Percentiles rank a stretch among this genome's conserved stretches.
Evolutionary conservation across 2,797 vertebrate species (phyloP).

Genomic region (Apodemus agrarius): DNA sequence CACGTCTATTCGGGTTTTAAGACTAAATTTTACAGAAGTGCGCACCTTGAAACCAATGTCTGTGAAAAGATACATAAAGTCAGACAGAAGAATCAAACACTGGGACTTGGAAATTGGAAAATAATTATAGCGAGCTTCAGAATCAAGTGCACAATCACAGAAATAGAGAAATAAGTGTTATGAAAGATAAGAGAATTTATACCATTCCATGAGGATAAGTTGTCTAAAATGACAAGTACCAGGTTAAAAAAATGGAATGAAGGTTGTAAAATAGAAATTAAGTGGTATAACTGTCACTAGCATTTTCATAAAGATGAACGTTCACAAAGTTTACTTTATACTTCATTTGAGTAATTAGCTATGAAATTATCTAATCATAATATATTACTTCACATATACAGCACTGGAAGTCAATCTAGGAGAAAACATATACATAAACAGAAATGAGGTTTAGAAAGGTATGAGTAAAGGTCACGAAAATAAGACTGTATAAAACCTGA

Average conservation of each 20-base stretch:
- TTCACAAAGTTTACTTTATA: neutral
- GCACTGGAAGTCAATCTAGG: neutral
- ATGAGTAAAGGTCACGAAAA: neutral
- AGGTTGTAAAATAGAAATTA: neutral
- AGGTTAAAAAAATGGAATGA: neutral
- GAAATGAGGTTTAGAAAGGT: neutral
- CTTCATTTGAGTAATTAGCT: neutral
- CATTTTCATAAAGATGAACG: neutral
- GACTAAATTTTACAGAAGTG: neutral
- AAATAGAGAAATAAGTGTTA: neutral
- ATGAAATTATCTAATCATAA: neutral
- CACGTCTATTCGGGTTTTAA: neutral
- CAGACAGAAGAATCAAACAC: neutral
- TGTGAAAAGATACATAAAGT: neutral
- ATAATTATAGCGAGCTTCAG: neutral
- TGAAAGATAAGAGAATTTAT: neutral
- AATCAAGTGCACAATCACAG: neutral
- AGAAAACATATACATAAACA: neutral
- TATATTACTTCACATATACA: neutral
- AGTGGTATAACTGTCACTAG: neutral
- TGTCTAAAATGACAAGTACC: neutral
- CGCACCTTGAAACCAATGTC: neutral
- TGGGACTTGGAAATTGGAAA: neutral
- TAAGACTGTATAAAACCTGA: neutral
- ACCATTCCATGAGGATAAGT: neutral